A percentile compares a stretch with the other conserved stretches of the same genome.
phyloP scores from a whole-genome alignment of 2,113 vertebrate species.

The Micronycteris hirsuta region DNA sequence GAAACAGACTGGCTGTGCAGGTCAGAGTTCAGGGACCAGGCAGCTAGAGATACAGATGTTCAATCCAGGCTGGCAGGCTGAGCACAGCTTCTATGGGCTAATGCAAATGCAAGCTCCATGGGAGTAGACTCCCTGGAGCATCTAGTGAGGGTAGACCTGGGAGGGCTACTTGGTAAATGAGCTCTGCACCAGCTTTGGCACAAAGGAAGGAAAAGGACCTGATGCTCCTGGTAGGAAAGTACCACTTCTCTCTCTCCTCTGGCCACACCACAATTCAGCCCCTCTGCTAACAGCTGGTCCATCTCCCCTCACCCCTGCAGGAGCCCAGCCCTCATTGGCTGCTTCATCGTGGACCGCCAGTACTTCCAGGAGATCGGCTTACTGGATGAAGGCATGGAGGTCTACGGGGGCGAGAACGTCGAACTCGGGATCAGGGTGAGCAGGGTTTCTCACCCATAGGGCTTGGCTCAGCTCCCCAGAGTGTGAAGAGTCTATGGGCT shows the following conservation, averaged over 20 bases:
- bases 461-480: neutral
- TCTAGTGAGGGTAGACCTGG: neutral
- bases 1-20: neutral
- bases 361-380: constrained; percentile 98
- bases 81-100: neutral
- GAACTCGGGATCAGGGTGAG: constrained; percentile 98
- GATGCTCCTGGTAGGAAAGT: neutral
- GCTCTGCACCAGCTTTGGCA: neutral
- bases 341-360: constrained; percentile 95
- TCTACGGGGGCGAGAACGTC: constrained; percentile 98
- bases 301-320: constrained; percentile 76
- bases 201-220: neutral
- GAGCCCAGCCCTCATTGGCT: constrained; percentile 98
- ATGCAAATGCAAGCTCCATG: neutral
- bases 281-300: neutral
- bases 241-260: neutral
- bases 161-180: neutral
- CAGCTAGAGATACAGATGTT: neutral
- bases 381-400: constrained; percentile 98
- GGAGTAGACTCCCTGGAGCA: neutral
- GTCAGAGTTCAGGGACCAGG: neutral
- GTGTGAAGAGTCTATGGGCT: neutral
- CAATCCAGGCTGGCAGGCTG: neutral
- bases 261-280: neutral
- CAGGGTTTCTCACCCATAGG: neutral